Evolutionary conservation across 1,140 invertebrate species (phyloP).

Genomic region (Aphaenogaster floridana): DNA sequence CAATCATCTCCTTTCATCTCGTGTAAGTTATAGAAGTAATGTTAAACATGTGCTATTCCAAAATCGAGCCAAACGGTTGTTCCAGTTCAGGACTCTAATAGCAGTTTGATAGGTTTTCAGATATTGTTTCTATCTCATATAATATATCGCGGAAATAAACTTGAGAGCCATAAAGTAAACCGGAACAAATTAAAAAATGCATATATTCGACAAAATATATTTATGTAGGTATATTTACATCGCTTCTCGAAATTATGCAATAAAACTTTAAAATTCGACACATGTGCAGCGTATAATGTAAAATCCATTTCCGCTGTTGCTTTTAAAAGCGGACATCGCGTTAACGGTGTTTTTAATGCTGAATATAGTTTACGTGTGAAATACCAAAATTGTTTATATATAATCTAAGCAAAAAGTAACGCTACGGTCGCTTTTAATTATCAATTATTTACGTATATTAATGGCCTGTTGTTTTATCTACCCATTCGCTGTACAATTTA

Average conservation of each 20-base stretch:
- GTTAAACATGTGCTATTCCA: neutral
- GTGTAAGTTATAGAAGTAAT: neutral
- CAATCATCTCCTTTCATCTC: neutral
- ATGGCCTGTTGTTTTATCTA: neutral
- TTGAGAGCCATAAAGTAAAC: neutral
- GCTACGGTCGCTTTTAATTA: neutral
- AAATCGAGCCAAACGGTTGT: neutral
- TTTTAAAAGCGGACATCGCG: neutral
- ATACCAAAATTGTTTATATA: neutral
- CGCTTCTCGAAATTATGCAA: neutral
- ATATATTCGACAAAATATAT: neutral
- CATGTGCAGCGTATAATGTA: neutral
- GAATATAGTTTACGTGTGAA: neutral
- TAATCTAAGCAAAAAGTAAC: neutral
- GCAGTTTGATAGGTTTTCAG: neutral
- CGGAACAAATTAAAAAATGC: neutral
- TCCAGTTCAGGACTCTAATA: neutral
- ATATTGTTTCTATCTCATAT: neutral
- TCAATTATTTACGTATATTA: constrained; percentile 9
- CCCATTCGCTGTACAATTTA: neutral
- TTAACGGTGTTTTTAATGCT: neutral
- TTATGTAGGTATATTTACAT: constrained; percentile 3
- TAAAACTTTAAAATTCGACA: neutral
- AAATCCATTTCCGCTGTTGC: neutral
- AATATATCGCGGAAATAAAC: neutral